Percentiles rank a stretch among this genome's conserved stretches.
These are phyloP conservation scores for Egretta garzetta DNA, from an alignment of 2,113 vertebrate genomes.

Conservation along the genomic window DNA sequence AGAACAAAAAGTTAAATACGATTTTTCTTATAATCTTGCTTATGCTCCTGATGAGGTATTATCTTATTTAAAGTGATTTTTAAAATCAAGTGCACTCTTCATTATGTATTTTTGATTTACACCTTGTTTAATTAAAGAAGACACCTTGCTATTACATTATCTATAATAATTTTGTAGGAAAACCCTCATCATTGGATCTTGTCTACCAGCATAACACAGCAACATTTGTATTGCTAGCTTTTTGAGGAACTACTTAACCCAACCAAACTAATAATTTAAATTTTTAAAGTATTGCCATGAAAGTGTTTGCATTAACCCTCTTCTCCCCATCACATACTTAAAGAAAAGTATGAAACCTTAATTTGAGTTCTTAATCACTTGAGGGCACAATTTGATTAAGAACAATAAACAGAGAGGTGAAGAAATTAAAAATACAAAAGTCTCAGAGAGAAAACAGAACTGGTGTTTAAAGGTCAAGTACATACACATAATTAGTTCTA, in stretches of 20 bases:
- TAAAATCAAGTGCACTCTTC: background rate
- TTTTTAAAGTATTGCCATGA: background rate
- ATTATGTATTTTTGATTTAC: background rate
- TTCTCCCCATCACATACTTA: background rate
- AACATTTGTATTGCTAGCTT: background rate
- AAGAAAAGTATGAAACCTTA: slow-evolving; percentile 19
- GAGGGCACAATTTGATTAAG: slow-evolving; percentile 59
- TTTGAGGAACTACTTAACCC: slow-evolving; percentile 3
- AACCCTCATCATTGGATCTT: background rate
- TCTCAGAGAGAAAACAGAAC: slow-evolving; percentile 49
- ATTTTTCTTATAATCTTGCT: background rate
- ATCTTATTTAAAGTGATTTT: background rate
- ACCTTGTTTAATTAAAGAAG: background rate
- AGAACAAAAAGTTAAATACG: background rate
- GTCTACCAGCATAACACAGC: background rate
- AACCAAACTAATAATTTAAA: background rate
- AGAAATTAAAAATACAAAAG: slow-evolving; percentile 48
- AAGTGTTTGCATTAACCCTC: slow-evolving; percentile 11
- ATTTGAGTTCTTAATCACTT: slow-evolving; percentile 56
- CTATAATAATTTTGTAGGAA: background rate
- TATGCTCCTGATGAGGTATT: background rate
- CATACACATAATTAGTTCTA: background rate
- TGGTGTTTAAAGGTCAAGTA: slow-evolving; percentile 58
- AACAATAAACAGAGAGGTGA: slow-evolving; percentile 55
- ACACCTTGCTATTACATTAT: background rate